Evolutionary conservation across 2,113 vertebrate genomes (phyloP), one percentile per base, ranked within the genome.

Genomic region (Paradisaea rubra): DNA sequence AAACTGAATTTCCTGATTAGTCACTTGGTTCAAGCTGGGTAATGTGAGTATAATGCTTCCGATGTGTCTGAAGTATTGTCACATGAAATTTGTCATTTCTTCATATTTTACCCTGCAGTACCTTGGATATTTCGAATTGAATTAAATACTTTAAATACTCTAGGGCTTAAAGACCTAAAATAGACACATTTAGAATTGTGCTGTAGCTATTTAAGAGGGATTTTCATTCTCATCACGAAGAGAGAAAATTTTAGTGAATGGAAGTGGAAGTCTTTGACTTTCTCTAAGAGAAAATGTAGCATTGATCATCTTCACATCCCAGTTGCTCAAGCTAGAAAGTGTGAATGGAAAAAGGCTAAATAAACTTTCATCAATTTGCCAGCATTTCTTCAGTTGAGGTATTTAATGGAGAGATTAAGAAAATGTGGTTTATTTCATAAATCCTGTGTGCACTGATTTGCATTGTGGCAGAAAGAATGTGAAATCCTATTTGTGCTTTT

Each of bases 81-180:
- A 50, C 47, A 39, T 64, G 49, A 60, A 86, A 74, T 77, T 83
- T 68, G 16, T 83, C 44, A 28, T 90, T 74, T 53, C 31, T 90
- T 86, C 13, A 2, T 94, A 11, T 94, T 93, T 94, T 88, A 71
- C 79, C 72, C 68, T 88, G 37, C 44, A 88, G 65, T 86, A 88
- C 81, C 65, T 76, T 68, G 49, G 44, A 35, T 93, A 69, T 88
- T 91, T 94, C 76, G 74, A 57, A 84, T 83, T 91, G 52, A 82
- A 91, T 95, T 89, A 90, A 94, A 78, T 93, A 69, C 20, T 68
- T 80, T 7, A 89, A 84, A 72, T 91, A 74, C 63, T 86, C 50
- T 37, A 61, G 91, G 81, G 87, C 79, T 95, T 88, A 71, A 88
- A 78, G 71, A 74, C 31, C 56, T 60, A 81, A 94, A 91, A 68